phyloP scores from a whole-genome alignment of 2,888 invertebrate genomes.

The Aporophyla nigra region DNA sequence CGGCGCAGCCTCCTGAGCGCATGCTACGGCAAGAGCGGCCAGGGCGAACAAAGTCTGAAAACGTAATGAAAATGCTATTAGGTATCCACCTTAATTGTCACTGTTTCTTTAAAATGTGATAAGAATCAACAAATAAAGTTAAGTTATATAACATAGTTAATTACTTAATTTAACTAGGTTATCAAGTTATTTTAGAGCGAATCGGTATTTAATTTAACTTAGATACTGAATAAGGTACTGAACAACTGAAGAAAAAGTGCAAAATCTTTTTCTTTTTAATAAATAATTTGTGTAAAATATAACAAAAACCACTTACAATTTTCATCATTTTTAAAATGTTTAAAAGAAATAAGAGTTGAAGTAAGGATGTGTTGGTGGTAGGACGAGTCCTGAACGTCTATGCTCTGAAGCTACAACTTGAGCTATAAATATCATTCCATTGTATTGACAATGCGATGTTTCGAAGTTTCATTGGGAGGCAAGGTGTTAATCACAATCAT shows the following conservation, averaged over 20 bases:
- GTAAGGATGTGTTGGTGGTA: slow-evolving; percentile 76
- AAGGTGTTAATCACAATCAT: slow-evolving; percentile 90
- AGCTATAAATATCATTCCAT: slow-evolving; percentile 87
- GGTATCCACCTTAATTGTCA: no score
- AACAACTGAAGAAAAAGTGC: no score
- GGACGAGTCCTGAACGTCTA: slow-evolving; percentile 84
- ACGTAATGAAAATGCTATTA: slow-evolving; percentile 8
- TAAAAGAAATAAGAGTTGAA: slow-evolving; percentile 39
- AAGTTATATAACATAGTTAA: background rate
- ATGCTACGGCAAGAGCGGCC: slow-evolving; percentile 79
- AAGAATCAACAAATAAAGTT: background rate
- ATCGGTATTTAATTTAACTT: background rate
- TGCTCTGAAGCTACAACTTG: slow-evolving; percentile 76
- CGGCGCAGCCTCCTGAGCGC: slow-evolving; percentile 78
- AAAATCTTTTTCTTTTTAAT: background rate
- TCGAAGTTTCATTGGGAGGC: slow-evolving; percentile 86
- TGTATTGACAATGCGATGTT: slow-evolving; percentile 85
- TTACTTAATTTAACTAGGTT: background rate
- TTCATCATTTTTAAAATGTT: slow-evolving; percentile 82
- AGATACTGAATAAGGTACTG: background rate
- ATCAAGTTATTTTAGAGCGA: background rate
- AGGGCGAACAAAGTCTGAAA: slow-evolving; percentile 81
- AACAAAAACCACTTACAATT: slow-evolving; percentile 80
- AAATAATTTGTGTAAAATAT: background rate
- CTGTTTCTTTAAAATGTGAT: background rate